phyloP scores from a whole-genome alignment of 2,888 invertebrate genomes.

The Pecten maximus region DNA sequence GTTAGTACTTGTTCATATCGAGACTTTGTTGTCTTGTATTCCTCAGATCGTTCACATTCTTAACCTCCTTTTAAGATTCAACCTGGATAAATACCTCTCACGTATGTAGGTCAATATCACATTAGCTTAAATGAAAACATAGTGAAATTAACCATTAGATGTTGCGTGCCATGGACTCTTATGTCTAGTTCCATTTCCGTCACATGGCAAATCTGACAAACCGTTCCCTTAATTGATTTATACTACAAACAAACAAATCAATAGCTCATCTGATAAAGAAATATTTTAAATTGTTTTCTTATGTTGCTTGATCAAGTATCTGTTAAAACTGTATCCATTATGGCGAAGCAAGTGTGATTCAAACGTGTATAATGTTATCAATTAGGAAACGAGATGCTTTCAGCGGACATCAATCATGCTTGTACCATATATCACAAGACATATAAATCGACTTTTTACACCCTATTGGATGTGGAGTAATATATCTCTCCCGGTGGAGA shows the following conservation, averaged over 20 bases:
- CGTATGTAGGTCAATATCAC: not conserved
- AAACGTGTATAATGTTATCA: not conserved
- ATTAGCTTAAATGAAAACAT: not conserved
- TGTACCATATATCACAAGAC: too few species aligned
- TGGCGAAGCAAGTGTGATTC: not conserved
- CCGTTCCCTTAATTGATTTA: not conserved
- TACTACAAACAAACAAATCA: not conserved
- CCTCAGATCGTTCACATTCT: too few species aligned
- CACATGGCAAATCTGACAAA: not conserved
- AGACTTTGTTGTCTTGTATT: too few species aligned
- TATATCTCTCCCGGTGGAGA: too few species aligned
- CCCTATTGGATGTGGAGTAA: too few species aligned
- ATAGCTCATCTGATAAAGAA: not conserved
- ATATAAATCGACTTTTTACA: too few species aligned
- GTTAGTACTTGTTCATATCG: too few species aligned
- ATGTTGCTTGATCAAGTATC: not conserved
- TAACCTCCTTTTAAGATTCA: too few species aligned
- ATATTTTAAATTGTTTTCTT: not conserved
- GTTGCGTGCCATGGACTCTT: not conserved
- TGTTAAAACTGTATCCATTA: not conserved
- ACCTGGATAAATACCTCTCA: not conserved
- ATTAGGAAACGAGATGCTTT: too few species aligned
- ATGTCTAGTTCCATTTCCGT: not conserved
- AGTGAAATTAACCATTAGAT: not conserved
- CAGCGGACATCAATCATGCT: too few species aligned